Conservation (phyloP, 2,797 vertebrate genomes). For the Potorous gilbertii region DNA sequence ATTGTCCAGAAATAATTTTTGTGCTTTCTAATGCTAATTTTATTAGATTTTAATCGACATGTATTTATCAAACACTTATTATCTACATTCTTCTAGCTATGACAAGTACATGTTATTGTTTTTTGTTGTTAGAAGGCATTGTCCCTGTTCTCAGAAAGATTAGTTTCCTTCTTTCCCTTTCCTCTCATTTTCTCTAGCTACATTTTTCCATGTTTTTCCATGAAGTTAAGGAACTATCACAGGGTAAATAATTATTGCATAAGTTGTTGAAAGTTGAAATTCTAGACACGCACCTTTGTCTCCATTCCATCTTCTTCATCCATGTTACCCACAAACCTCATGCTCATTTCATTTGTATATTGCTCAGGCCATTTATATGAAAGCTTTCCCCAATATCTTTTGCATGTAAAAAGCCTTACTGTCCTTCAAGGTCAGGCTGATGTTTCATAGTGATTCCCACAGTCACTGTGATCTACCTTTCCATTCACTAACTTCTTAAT, state of each 20-base stretch:
- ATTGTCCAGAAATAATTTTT: neutral
- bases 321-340: neutral
- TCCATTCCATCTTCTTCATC: neutral
- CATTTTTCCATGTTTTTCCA: neutral
- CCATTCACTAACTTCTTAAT: neutral
- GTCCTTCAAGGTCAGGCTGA: neutral
- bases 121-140: neutral
- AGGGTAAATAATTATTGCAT: neutral
- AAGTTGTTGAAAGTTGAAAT: neutral
- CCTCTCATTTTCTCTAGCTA: neutral
- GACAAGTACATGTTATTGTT: neutral
- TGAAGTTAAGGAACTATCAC: neutral
- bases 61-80: neutral
- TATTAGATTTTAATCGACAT: neutral
- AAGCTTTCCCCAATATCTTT: neutral
- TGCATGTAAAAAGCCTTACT: neutral
- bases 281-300: neutral
- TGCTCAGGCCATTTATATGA: neutral
- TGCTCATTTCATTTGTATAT: neutral
- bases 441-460: neutral
- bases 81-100: neutral
- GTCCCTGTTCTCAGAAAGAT: neutral
- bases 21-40: neutral
- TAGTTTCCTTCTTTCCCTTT: neutral
- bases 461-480: neutral